These are phyloP conservation scores for Progne subis DNA, from an alignment of 2,113 vertebrate species.

Conservation along the genomic window DNA sequence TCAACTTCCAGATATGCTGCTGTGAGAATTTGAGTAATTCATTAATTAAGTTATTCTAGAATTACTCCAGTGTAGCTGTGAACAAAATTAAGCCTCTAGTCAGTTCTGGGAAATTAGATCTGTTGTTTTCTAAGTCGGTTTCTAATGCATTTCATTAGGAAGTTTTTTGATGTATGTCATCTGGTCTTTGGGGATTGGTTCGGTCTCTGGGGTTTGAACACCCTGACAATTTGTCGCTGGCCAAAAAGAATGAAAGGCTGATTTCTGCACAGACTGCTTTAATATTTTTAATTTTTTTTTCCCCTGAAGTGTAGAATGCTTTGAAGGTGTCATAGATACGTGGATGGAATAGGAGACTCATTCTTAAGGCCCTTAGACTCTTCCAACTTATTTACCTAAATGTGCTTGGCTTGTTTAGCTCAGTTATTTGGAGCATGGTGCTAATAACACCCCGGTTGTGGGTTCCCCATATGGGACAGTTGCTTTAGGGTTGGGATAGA, in stretches of 20 bases:
- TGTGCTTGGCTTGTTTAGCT: neutral
- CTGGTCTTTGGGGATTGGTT: conserved; percentile 8
- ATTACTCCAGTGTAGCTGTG: conserved; percentile 44
- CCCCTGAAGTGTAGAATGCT: neutral
- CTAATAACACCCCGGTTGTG: neutral
- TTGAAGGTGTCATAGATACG: conserved; percentile 1
- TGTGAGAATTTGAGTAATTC: conserved; percentile 29
- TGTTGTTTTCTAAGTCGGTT: conserved; percentile 35
- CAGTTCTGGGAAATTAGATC: conserved; percentile 59
- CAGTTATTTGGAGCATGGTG: neutral
- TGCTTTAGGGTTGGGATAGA: neutral
- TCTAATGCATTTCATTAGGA: conserved; percentile 52
- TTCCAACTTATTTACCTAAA: neutral
- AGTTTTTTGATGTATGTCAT: conserved; percentile 51
- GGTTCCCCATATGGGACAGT: neutral
- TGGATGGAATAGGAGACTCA: neutral
- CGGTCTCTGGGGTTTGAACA: conserved; percentile 8
- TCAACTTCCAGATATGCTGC: conserved; percentile 16
- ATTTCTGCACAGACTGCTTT: neutral
- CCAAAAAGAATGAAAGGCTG: conserved; percentile 13
- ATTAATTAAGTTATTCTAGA: conserved; percentile 59
- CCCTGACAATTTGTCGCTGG: neutral
- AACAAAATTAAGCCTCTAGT: conserved; percentile 55
- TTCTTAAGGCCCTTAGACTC: neutral
- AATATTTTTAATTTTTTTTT: neutral